Conservation (phyloP, 2,888 invertebrate genomes). For the Polydrusus pterygomalis region DNA sequence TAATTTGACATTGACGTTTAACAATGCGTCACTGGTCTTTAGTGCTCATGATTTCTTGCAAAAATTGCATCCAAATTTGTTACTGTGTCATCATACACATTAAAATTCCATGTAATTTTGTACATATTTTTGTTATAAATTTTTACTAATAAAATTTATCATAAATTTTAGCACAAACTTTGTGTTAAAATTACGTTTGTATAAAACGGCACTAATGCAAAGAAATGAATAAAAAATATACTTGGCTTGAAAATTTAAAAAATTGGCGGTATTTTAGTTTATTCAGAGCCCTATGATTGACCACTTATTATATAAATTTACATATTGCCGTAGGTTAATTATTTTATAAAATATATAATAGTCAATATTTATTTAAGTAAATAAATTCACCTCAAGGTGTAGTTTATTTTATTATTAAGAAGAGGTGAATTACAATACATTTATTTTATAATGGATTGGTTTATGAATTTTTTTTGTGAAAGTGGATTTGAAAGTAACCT, state of each 20-base stretch:
- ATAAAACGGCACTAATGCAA: too few relatives aligned
- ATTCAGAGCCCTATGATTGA: conserved; percentile 81
- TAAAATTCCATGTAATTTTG: too few relatives aligned
- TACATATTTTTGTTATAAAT: too few relatives aligned
- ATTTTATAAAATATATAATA: conserved; percentile 71
- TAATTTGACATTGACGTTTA: too few relatives aligned
- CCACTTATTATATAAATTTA: conserved; percentile 59
- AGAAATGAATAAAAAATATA: too few relatives aligned
- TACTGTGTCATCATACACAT: too few relatives aligned
- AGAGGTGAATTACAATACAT: conserved; percentile 81
- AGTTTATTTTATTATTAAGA: conserved; percentile 80
- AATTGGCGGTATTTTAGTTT: conserved; percentile 82
- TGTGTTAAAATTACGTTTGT: too few relatives aligned
- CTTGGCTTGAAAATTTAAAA: conserved; percentile 82
- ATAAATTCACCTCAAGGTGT: conserved; percentile 83
- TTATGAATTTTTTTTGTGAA: conserved; percentile 71
- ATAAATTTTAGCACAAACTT: too few relatives aligned
- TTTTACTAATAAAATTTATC: too few relatives aligned
- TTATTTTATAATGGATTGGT: conserved; percentile 69
- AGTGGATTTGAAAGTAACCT: conserved; percentile 69
- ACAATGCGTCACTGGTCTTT: too few relatives aligned
- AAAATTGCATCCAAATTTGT: too few relatives aligned
- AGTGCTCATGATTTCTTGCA: too few relatives aligned
- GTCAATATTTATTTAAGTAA: conserved; percentile 71
- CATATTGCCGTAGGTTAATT: conserved; percentile 56